A percentile compares a stretch with the other conserved stretches of the same genome.
Conservation (phyloP, 2,888 invertebrate species). For the Drosophila parthenogenetica region DNA sequence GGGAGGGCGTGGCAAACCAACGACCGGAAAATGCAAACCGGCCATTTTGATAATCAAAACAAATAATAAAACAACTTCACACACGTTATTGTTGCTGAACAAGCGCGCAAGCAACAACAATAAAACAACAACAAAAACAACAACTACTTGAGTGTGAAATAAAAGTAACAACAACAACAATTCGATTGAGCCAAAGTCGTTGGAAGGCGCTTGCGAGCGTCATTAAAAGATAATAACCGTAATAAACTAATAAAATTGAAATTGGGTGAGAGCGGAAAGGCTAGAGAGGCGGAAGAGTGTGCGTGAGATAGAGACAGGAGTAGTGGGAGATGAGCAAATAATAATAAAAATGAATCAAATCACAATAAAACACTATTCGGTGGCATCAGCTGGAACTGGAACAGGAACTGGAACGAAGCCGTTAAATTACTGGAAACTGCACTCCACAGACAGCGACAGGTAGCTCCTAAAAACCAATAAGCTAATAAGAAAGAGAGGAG, state of each 20-base stretch:
- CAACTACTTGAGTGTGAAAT: constrained; percentile 53
- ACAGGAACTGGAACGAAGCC: constrained; percentile 20
- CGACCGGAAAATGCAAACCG: constrained; percentile 75
- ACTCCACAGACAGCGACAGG: constrained; percentile 40
- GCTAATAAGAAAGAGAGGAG: constrained; percentile 13
- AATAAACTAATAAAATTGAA: constrained; percentile 83
- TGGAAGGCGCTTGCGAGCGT: constrained; percentile 53
- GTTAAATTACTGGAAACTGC: constrained; percentile 17
- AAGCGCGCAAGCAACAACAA: constrained; percentile 48
- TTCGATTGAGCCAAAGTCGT: constrained; percentile 23
- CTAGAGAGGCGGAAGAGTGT: not conserved
- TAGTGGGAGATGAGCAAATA: constrained; percentile 47
- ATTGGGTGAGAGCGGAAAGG: constrained; percentile 57
- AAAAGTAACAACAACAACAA: constrained; percentile 50
- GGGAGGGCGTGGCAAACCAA: constrained; percentile 52
- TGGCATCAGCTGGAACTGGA: constrained; percentile 22
- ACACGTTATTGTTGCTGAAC: constrained; percentile 69
- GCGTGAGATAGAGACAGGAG: constrained; percentile 32
- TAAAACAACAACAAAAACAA: constrained; percentile 17
- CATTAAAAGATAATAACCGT: constrained; percentile 83
- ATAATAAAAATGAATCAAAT: constrained; percentile 60
- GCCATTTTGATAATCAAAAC: constrained; percentile 82
- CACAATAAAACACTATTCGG: constrained; percentile 66
- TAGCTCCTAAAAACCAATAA: constrained; percentile 47
- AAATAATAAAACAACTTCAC: constrained; percentile 83